A percentile compares a stretch with the other conserved stretches of the same genome.
Evolutionary conservation across 2,113 vertebrate genomes (phyloP).

Genomic region (Danionella cerebrum): DNA sequence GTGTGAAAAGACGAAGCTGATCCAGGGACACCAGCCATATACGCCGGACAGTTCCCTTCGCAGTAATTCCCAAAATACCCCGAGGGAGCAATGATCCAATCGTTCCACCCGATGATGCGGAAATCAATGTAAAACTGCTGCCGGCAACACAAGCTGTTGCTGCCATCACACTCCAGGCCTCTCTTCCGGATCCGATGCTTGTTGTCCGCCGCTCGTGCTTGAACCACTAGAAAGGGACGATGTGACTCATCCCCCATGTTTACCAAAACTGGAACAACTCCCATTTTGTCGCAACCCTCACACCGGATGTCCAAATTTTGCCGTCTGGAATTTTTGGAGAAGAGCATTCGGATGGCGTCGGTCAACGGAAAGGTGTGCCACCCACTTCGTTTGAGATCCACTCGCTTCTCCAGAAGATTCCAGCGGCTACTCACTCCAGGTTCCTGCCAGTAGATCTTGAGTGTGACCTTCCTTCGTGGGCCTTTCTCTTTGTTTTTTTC

Average conservation of each 20-base stretch:
- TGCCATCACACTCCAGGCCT: conserved; percentile 92
- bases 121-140: conserved; percentile 99
- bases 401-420: conserved; percentile 87
- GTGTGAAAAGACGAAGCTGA: conserved; percentile 96
- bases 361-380: conserved; percentile 94
- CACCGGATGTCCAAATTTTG: conserved; percentile 92
- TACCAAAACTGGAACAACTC: conserved; percentile 76
- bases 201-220: conserved; percentile 74
- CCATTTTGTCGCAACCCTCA: conserved; percentile 78
- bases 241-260: conserved; percentile 82
- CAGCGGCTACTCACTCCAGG: conserved; percentile 75
- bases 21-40: conserved; percentile 91
- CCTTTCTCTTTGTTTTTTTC: no score
- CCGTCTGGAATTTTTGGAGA: conserved; percentile 80
- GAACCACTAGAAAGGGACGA: conserved; percentile 90
- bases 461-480: conserved; percentile 76
- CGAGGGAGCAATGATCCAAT: conserved; percentile 97
- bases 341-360: conserved; percentile 79
- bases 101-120: conserved; percentile 94
- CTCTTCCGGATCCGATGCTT: conserved; percentile 90
- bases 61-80: conserved; percentile 98
- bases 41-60: conserved; percentile 92
- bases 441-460: conserved; percentile 90
- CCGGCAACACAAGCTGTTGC: conserved; percentile 87
- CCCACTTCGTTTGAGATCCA: conserved; percentile 88